These are phyloP conservation scores for Ommatoiulus sabulosus DNA, from an alignment of 2,888 invertebrate genomes.

Conservation along the genomic window DNA sequence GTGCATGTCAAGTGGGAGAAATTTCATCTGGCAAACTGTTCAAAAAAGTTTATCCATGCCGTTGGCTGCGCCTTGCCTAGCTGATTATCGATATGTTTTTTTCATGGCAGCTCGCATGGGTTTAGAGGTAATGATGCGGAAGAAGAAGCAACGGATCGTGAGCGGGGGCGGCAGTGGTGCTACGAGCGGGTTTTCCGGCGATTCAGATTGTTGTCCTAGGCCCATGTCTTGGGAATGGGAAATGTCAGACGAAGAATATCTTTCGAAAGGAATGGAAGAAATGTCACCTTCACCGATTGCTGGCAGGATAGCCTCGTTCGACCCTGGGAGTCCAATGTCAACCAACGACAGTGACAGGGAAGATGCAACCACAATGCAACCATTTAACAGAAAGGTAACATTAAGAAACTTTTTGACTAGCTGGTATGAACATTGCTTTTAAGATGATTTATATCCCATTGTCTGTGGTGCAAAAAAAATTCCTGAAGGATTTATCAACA, in stretches of 20 bases:
- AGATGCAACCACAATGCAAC: constrained; percentile 27
- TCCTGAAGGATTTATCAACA: too few species aligned
- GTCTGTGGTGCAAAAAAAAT: too few species aligned
- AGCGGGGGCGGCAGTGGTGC: constrained; percentile 34
- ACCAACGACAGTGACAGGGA: constrained; percentile 60
- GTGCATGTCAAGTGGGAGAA: too few species aligned
- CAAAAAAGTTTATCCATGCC: too few species aligned
- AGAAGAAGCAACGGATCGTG: constrained; percentile 57
- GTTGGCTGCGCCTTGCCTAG: too few species aligned
- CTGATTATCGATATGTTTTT: background rate
- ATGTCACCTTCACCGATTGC: constrained; percentile 60
- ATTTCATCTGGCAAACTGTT: too few species aligned
- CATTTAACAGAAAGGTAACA: background rate
- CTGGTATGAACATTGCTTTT: too few species aligned
- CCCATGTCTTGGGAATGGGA: constrained; percentile 98
- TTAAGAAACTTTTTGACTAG: background rate
- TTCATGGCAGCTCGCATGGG: constrained; percentile 41
- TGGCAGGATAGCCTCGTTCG: constrained; percentile 57
- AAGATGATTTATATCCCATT: too few species aligned
- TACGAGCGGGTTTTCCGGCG: constrained; percentile 38
- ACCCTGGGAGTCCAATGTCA: constrained; percentile 60
- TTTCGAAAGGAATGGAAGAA: constrained; percentile 59
- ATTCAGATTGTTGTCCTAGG: constrained; percentile 71
- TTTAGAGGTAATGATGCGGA: constrained; percentile 56
- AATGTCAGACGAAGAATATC: constrained; percentile 80